Evolutionary conservation across 2,888 invertebrate genomes (phyloP).

Genomic region (Folsomia candida): DNA sequence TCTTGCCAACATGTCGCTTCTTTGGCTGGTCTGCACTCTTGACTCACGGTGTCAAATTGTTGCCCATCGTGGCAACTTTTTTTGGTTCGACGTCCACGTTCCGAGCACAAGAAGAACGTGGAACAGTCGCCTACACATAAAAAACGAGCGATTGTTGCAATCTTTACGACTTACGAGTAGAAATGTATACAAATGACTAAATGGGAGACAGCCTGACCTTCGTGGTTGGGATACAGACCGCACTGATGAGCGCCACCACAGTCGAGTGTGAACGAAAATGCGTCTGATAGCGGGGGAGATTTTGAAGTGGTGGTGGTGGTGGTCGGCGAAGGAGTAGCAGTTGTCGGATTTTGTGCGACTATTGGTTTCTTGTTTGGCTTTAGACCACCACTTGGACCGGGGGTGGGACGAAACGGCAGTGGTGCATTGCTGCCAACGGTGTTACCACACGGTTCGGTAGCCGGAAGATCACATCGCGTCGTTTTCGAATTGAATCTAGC

Average conservation of each 20-base stretch:
- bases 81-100: conserved; percentile 9
- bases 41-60: conserved; percentile 31
- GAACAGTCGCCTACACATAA: conserved; percentile 21
- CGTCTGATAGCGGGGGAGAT: conserved; percentile 18
- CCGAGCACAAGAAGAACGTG: conserved; percentile 26
- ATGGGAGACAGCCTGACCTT: background rate
- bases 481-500: background rate
- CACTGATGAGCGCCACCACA: conserved; percentile 22
- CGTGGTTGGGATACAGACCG: conserved; percentile 38
- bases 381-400: background rate
- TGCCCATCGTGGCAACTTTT: conserved; percentile 42
- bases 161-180: too few relatives aligned
- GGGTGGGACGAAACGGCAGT: background rate
- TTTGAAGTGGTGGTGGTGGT: conserved; percentile 14
- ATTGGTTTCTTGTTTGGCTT: background rate
- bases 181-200: too few relatives aligned
- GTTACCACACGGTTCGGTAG: background rate
- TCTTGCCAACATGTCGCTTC: conserved; percentile 35
- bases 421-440: background rate
- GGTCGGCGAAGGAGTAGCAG: background rate
- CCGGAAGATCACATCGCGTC: background rate
- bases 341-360: background rate
- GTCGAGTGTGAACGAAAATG: conserved; percentile 48
- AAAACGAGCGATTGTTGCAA: background rate
- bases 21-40: conserved; percentile 29